A percentile compares a stretch with the other conserved stretches of the same genome.
Evolutionary conservation across 2,113 vertebrate genomes (phyloP).

Genomic region (Odocoileus hemionus): DNA sequence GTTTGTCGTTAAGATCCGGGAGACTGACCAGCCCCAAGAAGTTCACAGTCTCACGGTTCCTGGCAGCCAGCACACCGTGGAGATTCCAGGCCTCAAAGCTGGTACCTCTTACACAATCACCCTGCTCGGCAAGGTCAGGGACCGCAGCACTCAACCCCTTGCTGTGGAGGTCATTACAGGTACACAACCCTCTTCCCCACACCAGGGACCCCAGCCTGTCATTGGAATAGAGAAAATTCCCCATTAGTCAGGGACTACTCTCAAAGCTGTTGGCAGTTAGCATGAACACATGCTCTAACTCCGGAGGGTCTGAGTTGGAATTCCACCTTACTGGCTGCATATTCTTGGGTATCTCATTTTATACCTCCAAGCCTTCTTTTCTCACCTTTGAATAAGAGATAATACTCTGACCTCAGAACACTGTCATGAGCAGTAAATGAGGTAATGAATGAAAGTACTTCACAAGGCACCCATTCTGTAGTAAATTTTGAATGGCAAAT

Average conservation of each 20-base stretch:
- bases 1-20: slow-evolving; percentile 89
- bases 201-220: neutral
- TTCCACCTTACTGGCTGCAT: neutral
- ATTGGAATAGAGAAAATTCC: neutral
- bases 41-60: slow-evolving; percentile 80
- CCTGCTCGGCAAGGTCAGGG: slow-evolving; percentile 83
- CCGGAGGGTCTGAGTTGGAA: neutral
- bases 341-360: neutral
- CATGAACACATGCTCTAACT: neutral
- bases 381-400: neutral
- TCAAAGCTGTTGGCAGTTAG: neutral
- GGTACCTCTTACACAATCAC: slow-evolving; percentile 85
- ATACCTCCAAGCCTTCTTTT: neutral
- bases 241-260: neutral
- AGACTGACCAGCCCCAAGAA: slow-evolving; percentile 77
- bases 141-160: slow-evolving; percentile 77
- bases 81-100: slow-evolving; percentile 85
- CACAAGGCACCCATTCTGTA: accelerated
- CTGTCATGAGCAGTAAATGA: neutral
- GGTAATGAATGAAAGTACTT: neutral
- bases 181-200: slow-evolving; percentile 22
- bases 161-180: slow-evolving; percentile 77
- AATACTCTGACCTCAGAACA: neutral
- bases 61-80: slow-evolving; percentile 73
- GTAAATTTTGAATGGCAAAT: neutral